Base-by-base conservation (phyloP, 2,113 vertebrate species). In the Gymnogyps californianus region DNA sequence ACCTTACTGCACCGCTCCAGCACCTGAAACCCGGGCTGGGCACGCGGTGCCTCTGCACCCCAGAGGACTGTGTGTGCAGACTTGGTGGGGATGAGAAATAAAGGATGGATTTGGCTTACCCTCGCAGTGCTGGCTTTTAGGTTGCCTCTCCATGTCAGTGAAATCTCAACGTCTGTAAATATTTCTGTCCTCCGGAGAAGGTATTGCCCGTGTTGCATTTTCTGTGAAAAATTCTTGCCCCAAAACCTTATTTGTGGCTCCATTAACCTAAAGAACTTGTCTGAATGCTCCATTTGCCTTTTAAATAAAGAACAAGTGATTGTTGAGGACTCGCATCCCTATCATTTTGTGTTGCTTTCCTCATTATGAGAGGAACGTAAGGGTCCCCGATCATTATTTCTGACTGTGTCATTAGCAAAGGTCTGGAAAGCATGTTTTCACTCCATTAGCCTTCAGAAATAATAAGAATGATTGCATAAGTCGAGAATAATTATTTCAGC, bases 391-490 rank as follows among this genome's bases (percentile, higher is more conserved):
- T 93, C 96, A 96, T 90, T 93, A 97, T 85, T 97, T 96, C 90
- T 70, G 51, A 93, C 96, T 92, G 93, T 96, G 89, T 97, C 78
- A 62, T 98, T 97, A 98, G 91, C 88, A 96, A 95, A 91, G 95
- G 98, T 96, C 97, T 90, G 95, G 93, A 93, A 97, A 90, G 95
- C 25, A 3, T 83, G 89, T 98, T 98, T 97, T 97, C 98, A 97
- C 97, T 98, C 98, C 98, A 98, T 98, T 98, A 98, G 98, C 96
- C 95, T 98, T 98, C 96, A 96, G 97, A 98, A 98, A 98, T 94
- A 97, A 98, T 97, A 98, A 97, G 97, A 98, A 97, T 74, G 96
- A 97, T 97, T 98, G 96, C 93, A 67, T 98, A 97, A 98, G 97
- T 97, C 28, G 21, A 96, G 96, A 98, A 97, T 97, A 98, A 98